Evolutionary conservation across 2,797 vertebrate species (phyloP).

Genomic region (Synaphobranchus kaupii): DNA sequence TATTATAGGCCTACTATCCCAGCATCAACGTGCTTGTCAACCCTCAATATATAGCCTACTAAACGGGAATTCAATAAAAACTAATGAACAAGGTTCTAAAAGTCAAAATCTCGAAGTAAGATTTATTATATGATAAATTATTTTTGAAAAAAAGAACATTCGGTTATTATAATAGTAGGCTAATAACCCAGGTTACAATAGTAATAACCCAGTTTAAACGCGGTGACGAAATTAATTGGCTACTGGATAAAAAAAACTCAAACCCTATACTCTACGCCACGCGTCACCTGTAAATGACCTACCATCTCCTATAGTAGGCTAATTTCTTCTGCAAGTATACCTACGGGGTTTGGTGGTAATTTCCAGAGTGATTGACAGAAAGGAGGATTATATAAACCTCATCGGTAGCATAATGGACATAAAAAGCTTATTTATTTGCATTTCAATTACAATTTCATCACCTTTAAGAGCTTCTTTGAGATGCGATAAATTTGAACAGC

Average conservation of each 20-base stretch:
- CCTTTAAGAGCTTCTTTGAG: background rate
- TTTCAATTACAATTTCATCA: background rate
- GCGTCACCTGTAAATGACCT: background rate
- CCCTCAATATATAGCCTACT: background rate
- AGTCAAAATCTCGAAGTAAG: too few species aligned
- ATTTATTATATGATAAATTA: too few species aligned
- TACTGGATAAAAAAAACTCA: background rate
- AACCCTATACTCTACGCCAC: background rate
- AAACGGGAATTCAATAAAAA: background rate
- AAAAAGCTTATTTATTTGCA: background rate
- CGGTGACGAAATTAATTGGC: background rate
- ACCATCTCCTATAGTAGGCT: background rate
- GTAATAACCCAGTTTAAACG: background rate
- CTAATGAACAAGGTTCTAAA: background rate
- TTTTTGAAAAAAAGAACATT: too few species aligned
- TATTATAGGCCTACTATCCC: background rate
- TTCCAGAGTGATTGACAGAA: background rate
- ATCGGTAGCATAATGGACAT: background rate
- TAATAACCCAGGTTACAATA: too few species aligned
- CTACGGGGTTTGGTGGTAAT: background rate
- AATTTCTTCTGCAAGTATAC: background rate
- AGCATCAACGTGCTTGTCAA: conserved; percentile 4
- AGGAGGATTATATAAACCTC: background rate
- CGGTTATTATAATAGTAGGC: too few species aligned
- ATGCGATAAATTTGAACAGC: background rate